These are phyloP conservation scores for Notolabrus celidotus DNA, from an alignment of 2,797 vertebrate genomes.

Conservation along the genomic window DNA sequence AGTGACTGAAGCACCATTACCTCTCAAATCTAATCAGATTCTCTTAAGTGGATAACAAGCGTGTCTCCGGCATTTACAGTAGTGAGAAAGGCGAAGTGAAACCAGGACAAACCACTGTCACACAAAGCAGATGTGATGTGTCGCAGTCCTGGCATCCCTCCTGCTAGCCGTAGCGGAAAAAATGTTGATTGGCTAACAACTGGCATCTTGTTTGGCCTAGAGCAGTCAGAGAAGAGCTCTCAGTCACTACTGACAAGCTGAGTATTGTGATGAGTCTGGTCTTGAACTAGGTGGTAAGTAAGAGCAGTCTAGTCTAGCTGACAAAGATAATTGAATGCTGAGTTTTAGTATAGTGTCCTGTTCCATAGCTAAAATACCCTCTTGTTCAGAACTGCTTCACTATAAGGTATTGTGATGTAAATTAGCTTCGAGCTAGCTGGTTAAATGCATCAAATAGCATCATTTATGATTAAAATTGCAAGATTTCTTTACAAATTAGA, in stretches of 20 bases:
- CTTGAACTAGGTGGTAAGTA: slow-evolving; percentile 60
- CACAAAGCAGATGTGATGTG: slow-evolving; percentile 76
- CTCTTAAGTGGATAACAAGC: slow-evolving; percentile 83
- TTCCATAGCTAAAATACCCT: not conserved
- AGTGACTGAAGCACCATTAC: slow-evolving; percentile 80
- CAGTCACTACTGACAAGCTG: slow-evolving; percentile 73
- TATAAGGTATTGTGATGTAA: not conserved
- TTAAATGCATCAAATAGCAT: too few relatives aligned
- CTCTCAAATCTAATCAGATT: slow-evolving; percentile 82
- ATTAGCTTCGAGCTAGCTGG: too few relatives aligned
- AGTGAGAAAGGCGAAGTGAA: slow-evolving; percentile 78
- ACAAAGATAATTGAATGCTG: slow-evolving; percentile 59
- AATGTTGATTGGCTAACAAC: slow-evolving; percentile 80
- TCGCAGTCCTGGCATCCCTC: slow-evolving; percentile 62
- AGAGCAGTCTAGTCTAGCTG: slow-evolving; percentile 50
- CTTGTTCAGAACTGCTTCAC: slow-evolving; percentile 5
- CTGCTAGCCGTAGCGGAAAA: slow-evolving; percentile 62
- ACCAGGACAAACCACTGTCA: slow-evolving; percentile 76
- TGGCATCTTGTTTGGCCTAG: slow-evolving; percentile 77
- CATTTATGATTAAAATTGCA: too few relatives aligned
- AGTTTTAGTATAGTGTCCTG: slow-evolving; percentile 24
- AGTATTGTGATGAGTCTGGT: slow-evolving; percentile 73
- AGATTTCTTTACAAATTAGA: too few relatives aligned
- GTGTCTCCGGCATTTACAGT: slow-evolving; percentile 86
- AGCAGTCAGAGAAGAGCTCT: slow-evolving; percentile 71